Evolutionary conservation across 2,888 invertebrate species (phyloP).

Genomic region (Acrocera orbiculus): DNA sequence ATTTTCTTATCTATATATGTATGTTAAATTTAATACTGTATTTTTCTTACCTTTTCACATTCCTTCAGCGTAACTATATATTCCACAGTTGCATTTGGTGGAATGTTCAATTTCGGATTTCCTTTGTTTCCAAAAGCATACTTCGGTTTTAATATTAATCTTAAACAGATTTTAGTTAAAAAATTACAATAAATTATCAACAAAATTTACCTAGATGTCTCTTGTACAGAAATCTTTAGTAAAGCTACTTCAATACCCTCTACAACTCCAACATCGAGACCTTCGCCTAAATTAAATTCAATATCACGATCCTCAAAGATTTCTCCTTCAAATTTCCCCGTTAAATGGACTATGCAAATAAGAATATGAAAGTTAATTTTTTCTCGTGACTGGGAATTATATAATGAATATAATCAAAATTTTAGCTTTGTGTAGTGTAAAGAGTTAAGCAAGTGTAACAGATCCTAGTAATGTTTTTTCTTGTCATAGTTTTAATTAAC

Average conservation of each 20-base stretch:
- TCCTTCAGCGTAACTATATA: constrained; percentile 66
- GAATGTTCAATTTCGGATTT: constrained; percentile 51
- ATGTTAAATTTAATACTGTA: too few relatives aligned
- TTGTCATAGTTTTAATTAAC: too few relatives aligned
- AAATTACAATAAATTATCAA: not conserved
- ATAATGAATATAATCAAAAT: too few relatives aligned
- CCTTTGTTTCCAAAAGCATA: constrained; percentile 65
- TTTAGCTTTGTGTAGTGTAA: too few relatives aligned
- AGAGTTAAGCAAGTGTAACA: too few relatives aligned
- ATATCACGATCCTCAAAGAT: constrained; percentile 57
- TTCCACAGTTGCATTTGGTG: constrained; percentile 57
- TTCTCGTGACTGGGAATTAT: too few relatives aligned
- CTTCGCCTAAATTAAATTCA: constrained; percentile 74
- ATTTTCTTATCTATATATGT: too few relatives aligned
- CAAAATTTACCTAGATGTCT: constrained; percentile 40
- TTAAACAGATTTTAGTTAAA: constrained; percentile 7
- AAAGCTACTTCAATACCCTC: constrained; percentile 70
- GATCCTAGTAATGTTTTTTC: too few relatives aligned
- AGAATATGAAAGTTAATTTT: too few relatives aligned
- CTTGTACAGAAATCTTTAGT: constrained; percentile 61
- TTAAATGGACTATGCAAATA: constrained; percentile 21
- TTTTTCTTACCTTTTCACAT: constrained; percentile 68
- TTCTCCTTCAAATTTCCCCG: constrained; percentile 18
- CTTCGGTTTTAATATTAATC: constrained; percentile 52
- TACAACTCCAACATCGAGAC: constrained; percentile 52